Conservation (phyloP, 2,888 invertebrate genomes). For the Andrena flavipes region DNA sequence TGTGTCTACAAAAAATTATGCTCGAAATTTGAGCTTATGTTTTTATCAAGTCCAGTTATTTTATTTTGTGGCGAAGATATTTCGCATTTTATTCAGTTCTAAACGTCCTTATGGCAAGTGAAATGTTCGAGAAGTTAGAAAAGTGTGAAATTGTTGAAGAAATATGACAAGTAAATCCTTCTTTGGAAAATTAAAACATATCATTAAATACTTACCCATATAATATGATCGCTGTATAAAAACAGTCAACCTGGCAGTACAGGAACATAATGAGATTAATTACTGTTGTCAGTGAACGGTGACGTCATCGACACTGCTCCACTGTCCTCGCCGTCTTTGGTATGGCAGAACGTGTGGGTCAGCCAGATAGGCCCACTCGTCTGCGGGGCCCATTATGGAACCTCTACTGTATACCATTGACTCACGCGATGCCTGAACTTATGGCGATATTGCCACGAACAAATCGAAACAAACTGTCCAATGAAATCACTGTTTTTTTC, state of each 20-base stretch:
- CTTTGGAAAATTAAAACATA: not conserved
- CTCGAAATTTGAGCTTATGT: not conserved
- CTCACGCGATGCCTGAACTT: conserved; percentile 13
- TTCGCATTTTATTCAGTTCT: not conserved
- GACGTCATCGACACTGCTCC: conserved; percentile 64
- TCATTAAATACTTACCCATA: not conserved
- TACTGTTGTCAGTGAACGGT: conserved; percentile 34
- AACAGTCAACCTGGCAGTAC: not conserved
- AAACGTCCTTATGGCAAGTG: not conserved
- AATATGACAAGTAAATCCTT: not conserved
- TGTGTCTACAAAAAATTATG: too few relatives aligned
- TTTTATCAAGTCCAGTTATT: not conserved
- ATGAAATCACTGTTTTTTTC: not conserved
- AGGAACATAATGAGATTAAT: conserved; percentile 39
- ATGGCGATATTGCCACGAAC: not conserved
- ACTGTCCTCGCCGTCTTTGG: conserved; percentile 73
- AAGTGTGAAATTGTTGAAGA: not conserved
- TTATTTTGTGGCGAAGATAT: not conserved
- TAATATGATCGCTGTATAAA: not conserved
- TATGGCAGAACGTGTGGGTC: conserved; percentile 64
- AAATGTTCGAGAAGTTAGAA: not conserved
- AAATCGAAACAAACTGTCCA: not conserved
- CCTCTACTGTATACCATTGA: conserved; percentile 43
- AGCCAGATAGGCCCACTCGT: conserved; percentile 63
- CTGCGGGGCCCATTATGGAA: conserved; percentile 53